phyloP scores from a whole-genome alignment of 2,888 invertebrate species.

The Sphinx pinastri region DNA sequence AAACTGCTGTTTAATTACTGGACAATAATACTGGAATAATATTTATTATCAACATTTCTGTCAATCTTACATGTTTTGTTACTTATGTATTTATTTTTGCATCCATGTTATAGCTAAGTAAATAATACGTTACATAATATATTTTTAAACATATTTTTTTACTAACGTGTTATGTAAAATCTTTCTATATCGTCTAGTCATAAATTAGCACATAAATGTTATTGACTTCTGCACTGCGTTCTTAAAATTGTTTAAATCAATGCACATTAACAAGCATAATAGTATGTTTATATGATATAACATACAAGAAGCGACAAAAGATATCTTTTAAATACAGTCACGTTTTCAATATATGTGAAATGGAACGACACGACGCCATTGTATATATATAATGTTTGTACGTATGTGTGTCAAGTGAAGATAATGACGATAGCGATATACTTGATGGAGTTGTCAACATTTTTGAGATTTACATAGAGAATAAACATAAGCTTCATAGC shows the following conservation, averaged over 20 bases:
- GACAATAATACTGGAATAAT: too few species aligned
- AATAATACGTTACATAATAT: too few species aligned
- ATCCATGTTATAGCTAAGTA: too few species aligned
- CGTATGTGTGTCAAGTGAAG: conserved; percentile 43
- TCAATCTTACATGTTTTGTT: too few species aligned
- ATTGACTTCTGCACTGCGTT: background rate
- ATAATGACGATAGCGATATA: conserved; percentile 42
- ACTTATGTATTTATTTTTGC: too few species aligned
- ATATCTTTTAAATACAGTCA: conserved; percentile 45
- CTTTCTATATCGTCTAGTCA: too few species aligned
- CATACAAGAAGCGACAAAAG: conserved; percentile 10
- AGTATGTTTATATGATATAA: conserved; percentile 30
- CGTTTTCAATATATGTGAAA: conserved; percentile 50
- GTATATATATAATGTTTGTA: conserved; percentile 35
- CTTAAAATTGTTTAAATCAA: background rate
- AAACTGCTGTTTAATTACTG: too few species aligned
- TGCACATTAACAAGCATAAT: background rate
- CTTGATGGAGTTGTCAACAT: conserved; percentile 31
- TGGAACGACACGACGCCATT: conserved; percentile 47
- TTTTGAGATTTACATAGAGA: conserved; percentile 17
- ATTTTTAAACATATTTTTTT: too few species aligned
- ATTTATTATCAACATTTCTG: too few species aligned
- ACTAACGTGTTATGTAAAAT: too few species aligned
- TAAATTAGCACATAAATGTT: background rate
- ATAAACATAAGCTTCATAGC: too few species aligned